These are phyloP conservation scores for Zonotrichia albicollis DNA, from an alignment of 2,797 vertebrate species.

Conservation along the genomic window DNA sequence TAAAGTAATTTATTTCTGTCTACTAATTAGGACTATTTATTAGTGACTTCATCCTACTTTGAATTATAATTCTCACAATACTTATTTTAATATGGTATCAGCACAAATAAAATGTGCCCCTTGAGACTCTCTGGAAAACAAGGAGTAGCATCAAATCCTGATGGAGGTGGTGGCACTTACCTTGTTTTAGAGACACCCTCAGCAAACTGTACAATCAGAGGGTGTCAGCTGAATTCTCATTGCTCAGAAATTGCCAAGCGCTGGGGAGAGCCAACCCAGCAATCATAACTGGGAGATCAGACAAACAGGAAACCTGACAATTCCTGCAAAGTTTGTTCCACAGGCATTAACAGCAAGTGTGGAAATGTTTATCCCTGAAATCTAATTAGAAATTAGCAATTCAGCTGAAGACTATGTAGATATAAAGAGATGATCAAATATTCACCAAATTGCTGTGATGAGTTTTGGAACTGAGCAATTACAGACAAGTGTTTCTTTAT, in stretches of 20 bases:
- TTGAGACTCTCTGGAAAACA: conserved; percentile 1
- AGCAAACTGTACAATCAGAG: background rate
- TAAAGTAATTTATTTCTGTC: conserved; percentile 23
- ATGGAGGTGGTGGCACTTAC: background rate
- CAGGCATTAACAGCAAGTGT: background rate
- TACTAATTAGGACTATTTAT: conserved; percentile 68
- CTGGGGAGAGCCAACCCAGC: background rate
- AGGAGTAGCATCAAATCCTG: background rate
- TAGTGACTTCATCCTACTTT: conserved; percentile 26
- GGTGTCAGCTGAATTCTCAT: background rate
- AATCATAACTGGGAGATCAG: background rate
- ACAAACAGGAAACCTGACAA: background rate
- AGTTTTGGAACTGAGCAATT: background rate
- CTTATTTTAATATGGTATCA: conserved; percentile 7
- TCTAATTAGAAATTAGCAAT: background rate
- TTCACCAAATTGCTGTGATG: background rate
- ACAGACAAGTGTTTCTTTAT: background rate
- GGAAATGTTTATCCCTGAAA: background rate
- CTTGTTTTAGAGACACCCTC: background rate
- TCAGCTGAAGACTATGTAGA: background rate
- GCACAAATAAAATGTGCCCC: background rate
- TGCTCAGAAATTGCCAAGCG: background rate
- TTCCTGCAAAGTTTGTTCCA: background rate
- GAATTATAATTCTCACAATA: conserved; percentile 28
- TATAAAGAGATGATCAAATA: background rate